Base-by-base conservation (phyloP, 2,888 invertebrate species). In the Lissonota sp. region DNA sequence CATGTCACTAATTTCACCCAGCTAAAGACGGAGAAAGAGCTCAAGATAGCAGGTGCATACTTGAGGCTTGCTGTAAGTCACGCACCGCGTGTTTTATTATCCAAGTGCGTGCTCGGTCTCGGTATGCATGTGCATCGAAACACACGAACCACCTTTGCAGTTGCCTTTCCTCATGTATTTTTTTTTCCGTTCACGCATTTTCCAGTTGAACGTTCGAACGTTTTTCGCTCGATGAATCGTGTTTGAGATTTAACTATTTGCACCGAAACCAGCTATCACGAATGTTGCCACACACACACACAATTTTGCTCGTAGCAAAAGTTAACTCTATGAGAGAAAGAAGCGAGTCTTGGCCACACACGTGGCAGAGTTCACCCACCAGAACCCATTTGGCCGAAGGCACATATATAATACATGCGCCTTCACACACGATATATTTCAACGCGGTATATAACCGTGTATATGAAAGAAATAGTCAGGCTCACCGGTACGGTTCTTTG, bases 71-170 rank as follows among this genome's bases (percentile, higher is more conserved):
- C 46, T 44, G 44, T 10, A 63, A 26, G 63, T 63, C 63, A 63
- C 63, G 63, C 60, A 60, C 60, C 40, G 40, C 14, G 16, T 26
- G 46, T 44, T 63, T 63, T 63, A 63, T 63, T 46, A 63, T 63
- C 46, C 26, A 46, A 63, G 63, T 63, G 63, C 57, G 57, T 37
- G 57, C 57, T 53, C 6, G 14, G 53, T 14, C 53, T 53, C 53
- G 53, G 14, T 6, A 7, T 16, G 53, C 14, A 7, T 14, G 14
- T 12, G 14, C 14, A 53, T 53, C 53, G 14, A 53, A 53, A 53
- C 14, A 7, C 53, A 53, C 53, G 14, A 12, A 14, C 26, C 26
- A 26, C 14, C 44, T 44, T 2, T 8, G 16, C 12, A 4, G 4
- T 14, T 51, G 51, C 51, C 51, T 51, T 51, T 51, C 6, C 51